Percentiles rank a stretch among this genome's conserved stretches.
phyloP scores from a whole-genome alignment of 2,113 vertebrate genomes.

The Hassar affinis region DNA sequence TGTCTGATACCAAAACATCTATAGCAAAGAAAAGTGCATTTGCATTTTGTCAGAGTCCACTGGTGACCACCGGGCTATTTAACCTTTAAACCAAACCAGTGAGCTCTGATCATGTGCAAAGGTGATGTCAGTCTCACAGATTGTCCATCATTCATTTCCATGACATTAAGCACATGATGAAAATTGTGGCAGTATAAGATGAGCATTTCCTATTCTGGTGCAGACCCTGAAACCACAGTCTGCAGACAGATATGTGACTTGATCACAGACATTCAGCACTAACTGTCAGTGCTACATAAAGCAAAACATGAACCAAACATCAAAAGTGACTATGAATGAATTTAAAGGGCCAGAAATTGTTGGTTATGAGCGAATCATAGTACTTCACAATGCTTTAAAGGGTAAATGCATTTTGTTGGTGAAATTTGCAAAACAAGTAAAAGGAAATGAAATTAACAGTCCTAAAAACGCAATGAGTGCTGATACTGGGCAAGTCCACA shows the following conservation, averaged over 20 bases:
- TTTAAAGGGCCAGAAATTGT: slow-evolving; percentile 57
- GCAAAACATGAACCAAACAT: slow-evolving; percentile 21
- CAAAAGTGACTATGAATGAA: slow-evolving; percentile 37
- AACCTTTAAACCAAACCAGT: slow-evolving; percentile 26
- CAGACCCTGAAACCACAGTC: slow-evolving; percentile 48
- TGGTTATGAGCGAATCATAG: slow-evolving; percentile 50
- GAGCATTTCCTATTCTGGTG: slow-evolving; percentile 39
- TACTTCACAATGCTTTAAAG: slow-evolving; percentile 69
- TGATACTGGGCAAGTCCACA: slow-evolving; percentile 43
- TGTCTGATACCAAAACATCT: slow-evolving; percentile 36
- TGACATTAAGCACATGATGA: slow-evolving; percentile 38
- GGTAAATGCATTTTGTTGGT: slow-evolving; percentile 70
- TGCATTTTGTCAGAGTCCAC: slow-evolving; percentile 40
- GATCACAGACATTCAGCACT: slow-evolving; percentile 28
- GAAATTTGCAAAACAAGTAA: slow-evolving; percentile 39
- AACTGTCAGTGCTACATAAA: slow-evolving; percentile 13
- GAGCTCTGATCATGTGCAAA: slow-evolving; percentile 51
- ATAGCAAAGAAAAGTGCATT: slow-evolving; percentile 39
- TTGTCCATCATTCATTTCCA: slow-evolving; percentile 50
- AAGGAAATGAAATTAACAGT: slow-evolving; percentile 39
- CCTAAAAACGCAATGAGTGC: slow-evolving; percentile 32
- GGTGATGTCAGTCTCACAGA: slow-evolving; percentile 37
- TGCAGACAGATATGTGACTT: slow-evolving; percentile 41
- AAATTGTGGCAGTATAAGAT: slow-evolving; percentile 51
- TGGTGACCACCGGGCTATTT: slow-evolving; percentile 8